phyloP scores from a whole-genome alignment of 2,797 vertebrate species.

The Labroides dimidiatus region DNA sequence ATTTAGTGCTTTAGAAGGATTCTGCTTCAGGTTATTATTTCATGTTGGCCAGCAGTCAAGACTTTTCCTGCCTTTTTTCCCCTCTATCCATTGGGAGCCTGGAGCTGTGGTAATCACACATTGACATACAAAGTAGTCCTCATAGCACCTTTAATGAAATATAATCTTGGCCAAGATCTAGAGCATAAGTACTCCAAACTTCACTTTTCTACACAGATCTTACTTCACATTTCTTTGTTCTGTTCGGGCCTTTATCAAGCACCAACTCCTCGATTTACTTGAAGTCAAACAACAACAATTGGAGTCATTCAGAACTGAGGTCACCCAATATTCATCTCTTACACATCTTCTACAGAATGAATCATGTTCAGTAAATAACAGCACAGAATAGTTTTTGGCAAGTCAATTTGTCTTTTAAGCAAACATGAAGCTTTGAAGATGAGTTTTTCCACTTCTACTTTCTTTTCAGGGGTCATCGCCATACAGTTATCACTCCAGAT shows the following conservation, averaged over 20 bases:
- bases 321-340: neutral
- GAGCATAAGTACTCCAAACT: too few species aligned
- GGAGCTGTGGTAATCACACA: neutral
- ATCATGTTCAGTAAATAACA: neutral
- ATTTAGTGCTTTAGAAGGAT: neutral
- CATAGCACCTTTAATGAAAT: too few species aligned
- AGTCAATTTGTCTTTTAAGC: neutral
- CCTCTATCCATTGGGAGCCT: neutral
- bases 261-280: too few species aligned
- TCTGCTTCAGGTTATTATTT: neutral
- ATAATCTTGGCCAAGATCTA: too few species aligned
- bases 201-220: too few species aligned
- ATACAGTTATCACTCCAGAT: constrained; percentile 7
- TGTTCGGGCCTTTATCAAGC: too few species aligned
- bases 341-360: neutral
- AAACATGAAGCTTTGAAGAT: neutral
- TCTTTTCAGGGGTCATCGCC: neutral
- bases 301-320: neutral
- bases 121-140: neutral
- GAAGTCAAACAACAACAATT: neutral
- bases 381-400: neutral
- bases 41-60: neutral
- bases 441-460: neutral
- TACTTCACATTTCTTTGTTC: too few species aligned
- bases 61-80: neutral